Evolutionary conservation across 2,797 vertebrate genomes (phyloP), one percentile per base, ranked within the genome.

Genomic region (Brachymystax lenok): DNA sequence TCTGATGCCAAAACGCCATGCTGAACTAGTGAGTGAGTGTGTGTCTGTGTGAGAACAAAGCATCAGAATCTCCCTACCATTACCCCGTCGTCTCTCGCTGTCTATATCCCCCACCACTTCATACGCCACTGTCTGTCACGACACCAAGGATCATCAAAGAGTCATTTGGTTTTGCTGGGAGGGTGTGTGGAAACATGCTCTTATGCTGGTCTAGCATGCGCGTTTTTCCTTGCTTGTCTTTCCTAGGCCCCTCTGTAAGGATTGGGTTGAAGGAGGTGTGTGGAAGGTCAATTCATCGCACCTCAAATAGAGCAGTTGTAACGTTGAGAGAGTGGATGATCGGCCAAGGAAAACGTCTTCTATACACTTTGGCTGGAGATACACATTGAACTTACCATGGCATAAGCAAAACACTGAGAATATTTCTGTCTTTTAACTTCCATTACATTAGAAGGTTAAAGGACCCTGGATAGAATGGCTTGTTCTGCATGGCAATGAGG

Each of bases 81-180:
- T 63, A 24, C 21, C 24, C 59, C 5, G 8, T 24, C 10, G 59
- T 8, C n/a, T 12, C 21, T 27, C 59, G 24, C 59, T 63, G 59
- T 59, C 52, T 56, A 79, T 81, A 84, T 77, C 59, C 68, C 80
- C 73, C 75, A 80, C 79, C 73, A 79, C 82, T 77, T 84, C 76
- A 73, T 72, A 74, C 77, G 71, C 79, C 78, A 75, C 73, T 73
- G 69, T 83, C 77, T 80, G 72, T 83, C 78, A 79, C 72, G 82
- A 80, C 19, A n/a, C 19, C 56, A 19, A 3, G 19, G 19, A 19
- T 59, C 56, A n/a, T 59, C 56, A 59, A 59, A n/a, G 56, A 59
- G 19, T 59, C n/a, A 2, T 59, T 21, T 59, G 56, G 19, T 59
- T 21, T 21, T 59, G 56, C 19, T 59, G n/a, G 5, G 56, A n/a